Evolutionary conservation across 53 echinoderm and acorn worm genomes (phyloP), one percentile per base, ranked within the genome.

Genomic region (Temnopleurus reevesii): DNA sequence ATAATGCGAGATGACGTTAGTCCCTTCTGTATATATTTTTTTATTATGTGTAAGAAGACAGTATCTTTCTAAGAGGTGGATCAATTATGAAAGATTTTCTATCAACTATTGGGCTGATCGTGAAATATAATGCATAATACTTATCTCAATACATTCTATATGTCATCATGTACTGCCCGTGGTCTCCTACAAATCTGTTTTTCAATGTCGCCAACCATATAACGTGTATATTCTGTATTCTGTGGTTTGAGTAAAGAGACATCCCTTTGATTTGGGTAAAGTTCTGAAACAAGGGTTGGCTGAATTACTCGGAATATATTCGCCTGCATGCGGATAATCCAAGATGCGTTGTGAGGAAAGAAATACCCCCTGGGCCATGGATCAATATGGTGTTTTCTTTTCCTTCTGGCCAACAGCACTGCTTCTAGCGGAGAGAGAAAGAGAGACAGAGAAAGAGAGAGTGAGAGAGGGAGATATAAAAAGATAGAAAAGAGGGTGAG

Each of bases 331-430:
- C 41, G 71, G 63, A 63, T 63, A 38, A 41, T 0, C 38, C 21
- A 21, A 2, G 71, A 15, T 15, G 10, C 41, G 41, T n/a, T 66
- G 41, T 66, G 66, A 66, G 41, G n/a, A 66, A 66, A 66, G 5
- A 18, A n/a, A n/a, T 38, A 66, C 35, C 19, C 38, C 21, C 19
- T 2, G 66, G 41, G 66, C 66, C 18, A 18, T 66, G 41, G 66
- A 41, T 66, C 41, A 38, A 66, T 66, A 66, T 19, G 66, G 41
- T 38, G 66, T 38, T 66, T 66, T 38, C n/a, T n/a, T 66, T 66
- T 66, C 66, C 21, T 19, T 38, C 19, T 41, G 18, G 66, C 66
- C 41, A 8, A 38, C 41, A 66, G 66, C 66, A 15, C 55, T 64
- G 15, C 15, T 12, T 49, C 49, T 59, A n/a, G 12, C 2, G 26